These are phyloP conservation scores for Xenopus tropicalis DNA, from an alignment of 2,113 vertebrate genomes.

Conservation along the genomic window DNA sequence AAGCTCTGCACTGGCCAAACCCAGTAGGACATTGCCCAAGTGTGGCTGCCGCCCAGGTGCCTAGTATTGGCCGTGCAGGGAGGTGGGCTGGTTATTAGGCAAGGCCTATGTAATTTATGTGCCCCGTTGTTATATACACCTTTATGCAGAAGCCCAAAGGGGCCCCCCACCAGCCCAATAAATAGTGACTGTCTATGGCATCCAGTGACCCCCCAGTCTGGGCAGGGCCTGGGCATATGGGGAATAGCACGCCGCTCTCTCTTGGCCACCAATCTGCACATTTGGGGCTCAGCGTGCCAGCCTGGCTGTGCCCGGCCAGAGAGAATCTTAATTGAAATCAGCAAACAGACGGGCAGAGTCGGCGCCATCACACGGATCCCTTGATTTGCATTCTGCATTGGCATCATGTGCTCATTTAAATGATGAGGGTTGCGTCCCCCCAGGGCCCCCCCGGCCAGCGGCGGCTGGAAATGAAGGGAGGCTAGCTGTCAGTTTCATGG, in stretches of 20 bases:
- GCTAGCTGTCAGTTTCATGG: background rate
- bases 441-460: background rate
- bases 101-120: too few species aligned
- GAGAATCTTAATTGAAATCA: constrained; percentile 54
- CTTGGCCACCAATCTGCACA: constrained; percentile 2
- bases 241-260: background rate
- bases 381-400: constrained; percentile 44
- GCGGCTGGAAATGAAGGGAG: background rate
- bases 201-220: too few species aligned
- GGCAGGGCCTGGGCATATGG: too few species aligned
- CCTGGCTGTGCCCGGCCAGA: background rate
- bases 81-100: too few species aligned
- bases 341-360: constrained; percentile 8
- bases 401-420: constrained; percentile 37
- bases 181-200: too few species aligned
- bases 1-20: too few species aligned
- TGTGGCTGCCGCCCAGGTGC: too few species aligned
- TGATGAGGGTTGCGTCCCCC: constrained; percentile 13
- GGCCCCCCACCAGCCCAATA: too few species aligned
- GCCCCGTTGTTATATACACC: too few species aligned
- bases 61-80: too few species aligned
- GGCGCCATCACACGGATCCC: constrained; percentile 18
- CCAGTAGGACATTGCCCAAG: too few species aligned
- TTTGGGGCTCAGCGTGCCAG: background rate
- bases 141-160: too few species aligned